Percentiles rank a stretch among this genome's conserved stretches.
Conservation (phyloP, 2,113 vertebrate species). For the Danio rerio region GRCz12tu NC_133195.1:37464501-37465000, state of each 20-base stretch:
- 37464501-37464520: too few species aligned
- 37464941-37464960: constrained; percentile 87
- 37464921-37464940: constrained; percentile 88
- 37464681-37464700: constrained; percentile 81
- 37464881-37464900: constrained; percentile 94
- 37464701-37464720: constrained; percentile 81
- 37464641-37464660: constrained; percentile 78
- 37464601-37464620: constrained; percentile 83
- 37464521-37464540: too few species aligned
- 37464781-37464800: constrained; percentile 78
- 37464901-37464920: constrained; percentile 89
- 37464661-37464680: constrained; percentile 90
- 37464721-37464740: constrained; percentile 82
- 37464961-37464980: constrained; percentile 84
- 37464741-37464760: constrained; percentile 82
- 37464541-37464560: background rate
- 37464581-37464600: constrained; percentile 75
- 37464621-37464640: constrained; percentile 72
- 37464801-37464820: background rate
- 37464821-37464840: background rate
- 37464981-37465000: background rate
- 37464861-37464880: constrained; percentile 89
- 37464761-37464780: constrained; percentile 81
- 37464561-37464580: background rate
- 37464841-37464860: constrained; percentile 76